Evolutionary conservation across 2,113 vertebrate species (phyloP).

Genomic region (Oophaga pumilio): DNA sequence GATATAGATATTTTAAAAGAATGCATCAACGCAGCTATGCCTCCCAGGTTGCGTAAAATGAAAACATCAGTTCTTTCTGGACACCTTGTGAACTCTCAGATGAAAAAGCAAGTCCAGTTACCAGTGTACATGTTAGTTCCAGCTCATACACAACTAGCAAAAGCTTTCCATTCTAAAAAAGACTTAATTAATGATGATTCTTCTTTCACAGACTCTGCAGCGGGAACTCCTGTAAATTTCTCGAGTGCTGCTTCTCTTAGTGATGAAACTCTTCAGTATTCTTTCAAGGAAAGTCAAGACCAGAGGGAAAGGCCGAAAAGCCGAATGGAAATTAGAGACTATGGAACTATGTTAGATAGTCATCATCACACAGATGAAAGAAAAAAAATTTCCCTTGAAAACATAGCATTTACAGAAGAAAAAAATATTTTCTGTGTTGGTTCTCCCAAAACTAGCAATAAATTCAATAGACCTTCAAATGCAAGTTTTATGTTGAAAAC

Average conservation of each 20-base stretch:
- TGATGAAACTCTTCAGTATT: constrained; percentile 88
- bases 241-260: constrained; percentile 90
- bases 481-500: constrained; percentile 9
- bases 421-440: constrained; percentile 59
- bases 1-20: constrained; percentile 93
- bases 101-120: constrained; percentile 77
- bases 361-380: constrained; percentile 57
- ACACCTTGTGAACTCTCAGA: constrained; percentile 78
- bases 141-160: constrained; percentile 74
- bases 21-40: constrained; percentile 93
- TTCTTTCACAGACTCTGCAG: constrained; percentile 85
- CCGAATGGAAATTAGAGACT: constrained; percentile 59
- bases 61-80: constrained; percentile 81
- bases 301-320: constrained; percentile 67
- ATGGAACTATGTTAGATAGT: constrained; percentile 61
- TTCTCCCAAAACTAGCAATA: constrained; percentile 40
- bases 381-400: background rate
- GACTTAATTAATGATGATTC: constrained; percentile 81
- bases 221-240: constrained; percentile 89
- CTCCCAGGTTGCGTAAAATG: constrained; percentile 89
- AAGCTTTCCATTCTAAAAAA: constrained; percentile 72
- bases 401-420: constrained; percentile 23
- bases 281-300: constrained; percentile 68
- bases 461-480: background rate
- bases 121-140: constrained; percentile 94